Conservation (phyloP, 2,113 vertebrate genomes). For the Eonycteris spelaea region DNA sequence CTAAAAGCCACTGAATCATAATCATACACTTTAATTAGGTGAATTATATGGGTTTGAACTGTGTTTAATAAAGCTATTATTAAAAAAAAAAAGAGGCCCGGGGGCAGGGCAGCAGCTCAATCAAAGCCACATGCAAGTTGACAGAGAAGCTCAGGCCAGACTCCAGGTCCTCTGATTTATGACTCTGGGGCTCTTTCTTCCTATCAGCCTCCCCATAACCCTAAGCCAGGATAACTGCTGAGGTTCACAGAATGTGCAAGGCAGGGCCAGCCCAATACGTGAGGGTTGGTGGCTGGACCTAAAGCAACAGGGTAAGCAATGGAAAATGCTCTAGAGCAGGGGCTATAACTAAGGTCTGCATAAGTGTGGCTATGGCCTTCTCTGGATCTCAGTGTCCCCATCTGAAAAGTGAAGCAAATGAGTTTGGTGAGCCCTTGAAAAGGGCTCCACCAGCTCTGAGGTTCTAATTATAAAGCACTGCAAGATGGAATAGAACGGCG, state of each 20-base stretch:
- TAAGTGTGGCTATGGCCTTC: not conserved
- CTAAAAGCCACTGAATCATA: not conserved
- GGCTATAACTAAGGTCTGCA: not conserved
- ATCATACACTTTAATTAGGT: not conserved
- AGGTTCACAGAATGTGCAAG: not conserved
- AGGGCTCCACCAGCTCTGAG: not conserved
- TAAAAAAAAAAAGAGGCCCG: not conserved
- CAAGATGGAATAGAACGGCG: not conserved
- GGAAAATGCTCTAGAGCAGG: not conserved
- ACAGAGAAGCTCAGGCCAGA: not conserved
- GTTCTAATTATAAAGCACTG: conserved; percentile 35
- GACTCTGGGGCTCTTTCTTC: not conserved
- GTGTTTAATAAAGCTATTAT: not conserved
- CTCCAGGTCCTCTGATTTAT: not conserved
- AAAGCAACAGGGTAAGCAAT: not conserved
- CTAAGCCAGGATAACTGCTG: not conserved
- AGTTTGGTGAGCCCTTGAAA: not conserved
- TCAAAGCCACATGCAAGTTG: not conserved
- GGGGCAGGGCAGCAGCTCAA: not conserved
- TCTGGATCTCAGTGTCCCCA: not conserved
- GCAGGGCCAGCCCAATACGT: not conserved
- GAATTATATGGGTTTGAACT: not conserved
- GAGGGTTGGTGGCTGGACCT: not conserved
- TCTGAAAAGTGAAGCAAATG: not conserved
- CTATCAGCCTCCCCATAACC: not conserved